Base-by-base conservation (phyloP, 2,888 invertebrate genomes). In the Andrena marginata region DNA sequence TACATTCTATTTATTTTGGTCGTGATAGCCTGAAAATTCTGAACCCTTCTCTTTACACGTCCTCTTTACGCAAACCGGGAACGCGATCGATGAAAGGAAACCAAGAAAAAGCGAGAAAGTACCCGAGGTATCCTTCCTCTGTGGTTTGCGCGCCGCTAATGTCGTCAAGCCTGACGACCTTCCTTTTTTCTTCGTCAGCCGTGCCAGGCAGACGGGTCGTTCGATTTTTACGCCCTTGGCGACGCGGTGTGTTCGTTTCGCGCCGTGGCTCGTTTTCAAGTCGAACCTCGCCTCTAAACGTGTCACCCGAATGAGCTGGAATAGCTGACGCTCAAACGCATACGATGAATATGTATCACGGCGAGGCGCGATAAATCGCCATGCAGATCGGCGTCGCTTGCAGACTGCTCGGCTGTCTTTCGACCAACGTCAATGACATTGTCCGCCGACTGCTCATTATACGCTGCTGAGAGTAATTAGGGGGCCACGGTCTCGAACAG, bases 191-290 rank as follows among this genome's bases (percentile, higher is more conserved):
- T 69, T 60, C 8, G 49, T 68, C 29, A 51, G 59, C 23, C 10
- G 59, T 13, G 31, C 29, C 49, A 49, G 59, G 72, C 35, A 29
- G 49, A 29, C 65, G 33, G 10, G 13, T 75, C 65, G 80, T 54
- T 77, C 60, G 65, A 81, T 80, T 86, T 86, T 86, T 81, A 80
- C 71, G 77, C 67, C 60, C 79, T 78, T 69, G 65, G 63, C 20
- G 35, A 59, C 60, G 26, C 26, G 69, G 31, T 67, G 78, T 35
- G 77, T 31, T 29, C 26, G 71, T 84, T 67, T 48, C 56, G 49
- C 67, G 48, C 29, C 48, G n/a, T n/a, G 42, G 56, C 71, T 67
- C 65, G 20, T 74, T 74, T 62, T 60, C 62, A 7, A 16, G n/a
- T 13, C 42, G 33, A 8, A 31, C 62, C 69, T 48, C 16, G 23